phyloP scores from a whole-genome alignment of 2,113 vertebrate genomes.

The Microtus montanus region DNA sequence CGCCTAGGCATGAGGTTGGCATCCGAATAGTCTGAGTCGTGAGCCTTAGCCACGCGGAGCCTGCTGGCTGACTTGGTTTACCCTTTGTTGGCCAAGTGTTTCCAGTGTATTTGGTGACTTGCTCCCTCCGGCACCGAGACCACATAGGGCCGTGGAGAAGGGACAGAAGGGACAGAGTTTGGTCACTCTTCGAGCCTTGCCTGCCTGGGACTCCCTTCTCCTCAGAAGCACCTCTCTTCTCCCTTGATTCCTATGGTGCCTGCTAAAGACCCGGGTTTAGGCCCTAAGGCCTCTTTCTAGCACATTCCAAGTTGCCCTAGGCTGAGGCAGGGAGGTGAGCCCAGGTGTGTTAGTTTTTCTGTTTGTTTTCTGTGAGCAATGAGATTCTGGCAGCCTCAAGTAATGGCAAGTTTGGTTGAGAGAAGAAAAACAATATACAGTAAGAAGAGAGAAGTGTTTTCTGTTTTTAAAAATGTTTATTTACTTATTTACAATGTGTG shows the following conservation, averaged over 20 bases:
- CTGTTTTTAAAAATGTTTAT: background rate
- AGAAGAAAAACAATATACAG: background rate
- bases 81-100: background rate
- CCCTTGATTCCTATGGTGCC: no score
- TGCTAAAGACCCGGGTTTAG: background rate
- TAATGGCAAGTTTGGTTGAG: background rate
- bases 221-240: background rate
- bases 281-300: background rate
- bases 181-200: fast-evolving
- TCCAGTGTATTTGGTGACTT: fast-evolving
- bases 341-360: background rate
- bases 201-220: no score
- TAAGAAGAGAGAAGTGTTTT: background rate
- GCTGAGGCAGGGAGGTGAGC: background rate
- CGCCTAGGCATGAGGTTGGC: fast-evolving
- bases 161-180: fast-evolving
- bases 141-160: background rate
- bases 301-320: background rate
- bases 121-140: fast-evolving
- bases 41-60: background rate
- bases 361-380: background rate
- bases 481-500: background rate
- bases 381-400: no score
- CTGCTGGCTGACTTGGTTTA: no score
- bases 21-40: fast-evolving